These are phyloP conservation scores for Lasioglossum oenotherae DNA, from an alignment of 2,888 invertebrate genomes.

Conservation along the genomic window DNA sequence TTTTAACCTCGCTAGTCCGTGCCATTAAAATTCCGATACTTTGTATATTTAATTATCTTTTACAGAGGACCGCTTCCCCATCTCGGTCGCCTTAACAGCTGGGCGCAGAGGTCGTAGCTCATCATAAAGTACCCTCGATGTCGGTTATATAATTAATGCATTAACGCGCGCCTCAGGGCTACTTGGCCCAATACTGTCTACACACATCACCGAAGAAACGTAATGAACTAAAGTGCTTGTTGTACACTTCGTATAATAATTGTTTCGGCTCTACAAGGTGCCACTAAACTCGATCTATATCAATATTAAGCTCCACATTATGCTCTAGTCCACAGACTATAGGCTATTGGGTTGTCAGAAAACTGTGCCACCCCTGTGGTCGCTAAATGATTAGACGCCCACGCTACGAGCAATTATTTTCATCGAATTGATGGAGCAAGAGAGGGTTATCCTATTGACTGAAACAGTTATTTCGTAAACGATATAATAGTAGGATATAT, in stretches of 20 bases:
- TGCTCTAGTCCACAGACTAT: background rate
- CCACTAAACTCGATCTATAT: background rate
- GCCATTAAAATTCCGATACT: conserved; percentile 26
- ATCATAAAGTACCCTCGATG: conserved; percentile 13
- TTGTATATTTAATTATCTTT: conserved; percentile 38
- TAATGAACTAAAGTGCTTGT: background rate
- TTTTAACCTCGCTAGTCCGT: background rate
- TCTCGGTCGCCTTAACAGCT: background rate
- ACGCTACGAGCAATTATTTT: background rate
- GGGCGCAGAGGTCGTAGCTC: conserved; percentile 4
- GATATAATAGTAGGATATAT: background rate
- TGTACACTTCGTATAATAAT: background rate
- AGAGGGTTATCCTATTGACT: background rate
- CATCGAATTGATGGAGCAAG: background rate
- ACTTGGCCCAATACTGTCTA: background rate
- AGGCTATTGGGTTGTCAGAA: background rate
- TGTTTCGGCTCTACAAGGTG: background rate
- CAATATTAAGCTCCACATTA: background rate
- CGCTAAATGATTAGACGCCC: background rate
- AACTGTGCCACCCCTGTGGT: background rate
- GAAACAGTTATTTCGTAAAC: background rate
- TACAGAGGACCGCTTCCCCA: background rate
- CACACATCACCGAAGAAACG: background rate
- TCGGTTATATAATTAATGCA: conserved; percentile 50
- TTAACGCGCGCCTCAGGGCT: conserved; percentile 13